Evolutionary conservation across 2,797 vertebrate genomes (phyloP).

Genomic region (Scyliorhinus canicula): DNA sequence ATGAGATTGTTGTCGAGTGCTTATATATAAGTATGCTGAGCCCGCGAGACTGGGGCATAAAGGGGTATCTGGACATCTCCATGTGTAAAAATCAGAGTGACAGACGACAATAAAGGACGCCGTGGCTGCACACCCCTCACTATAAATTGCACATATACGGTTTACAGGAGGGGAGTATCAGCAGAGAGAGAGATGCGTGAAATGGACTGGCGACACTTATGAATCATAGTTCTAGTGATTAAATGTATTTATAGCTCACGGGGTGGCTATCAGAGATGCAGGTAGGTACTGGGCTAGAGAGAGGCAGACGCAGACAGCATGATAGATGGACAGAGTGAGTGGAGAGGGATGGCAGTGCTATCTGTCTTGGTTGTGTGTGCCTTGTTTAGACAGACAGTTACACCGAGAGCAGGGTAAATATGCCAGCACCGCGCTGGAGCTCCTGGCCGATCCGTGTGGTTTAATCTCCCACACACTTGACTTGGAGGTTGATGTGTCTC

Average conservation of each 20-base stretch:
- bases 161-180: no score
- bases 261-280: background rate
- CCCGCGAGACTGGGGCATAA: no score
- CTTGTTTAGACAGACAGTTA: background rate
- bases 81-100: background rate
- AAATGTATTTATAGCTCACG: background rate
- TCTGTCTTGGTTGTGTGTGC: background rate
- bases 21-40: background rate
- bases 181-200: background rate
- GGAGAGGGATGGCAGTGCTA: background rate
- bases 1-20: background rate
- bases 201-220: background rate
- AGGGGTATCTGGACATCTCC: background rate
- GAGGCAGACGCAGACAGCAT: slow-evolving; percentile 46
- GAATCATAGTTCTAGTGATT: background rate
- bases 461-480: background rate
- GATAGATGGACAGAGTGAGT: slow-evolving; percentile 48
- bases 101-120: background rate
- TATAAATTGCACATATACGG: background rate
- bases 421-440: background rate
- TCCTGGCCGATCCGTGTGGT: background rate
- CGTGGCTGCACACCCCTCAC: background rate
- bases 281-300: background rate
- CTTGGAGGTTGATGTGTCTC: background rate
- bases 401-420: slow-evolving; percentile 1